Evolutionary conservation across 1,140 invertebrate species (phyloP), one percentile per base, ranked within the genome.

Genomic region (Globodera rostochiensis): DNA sequence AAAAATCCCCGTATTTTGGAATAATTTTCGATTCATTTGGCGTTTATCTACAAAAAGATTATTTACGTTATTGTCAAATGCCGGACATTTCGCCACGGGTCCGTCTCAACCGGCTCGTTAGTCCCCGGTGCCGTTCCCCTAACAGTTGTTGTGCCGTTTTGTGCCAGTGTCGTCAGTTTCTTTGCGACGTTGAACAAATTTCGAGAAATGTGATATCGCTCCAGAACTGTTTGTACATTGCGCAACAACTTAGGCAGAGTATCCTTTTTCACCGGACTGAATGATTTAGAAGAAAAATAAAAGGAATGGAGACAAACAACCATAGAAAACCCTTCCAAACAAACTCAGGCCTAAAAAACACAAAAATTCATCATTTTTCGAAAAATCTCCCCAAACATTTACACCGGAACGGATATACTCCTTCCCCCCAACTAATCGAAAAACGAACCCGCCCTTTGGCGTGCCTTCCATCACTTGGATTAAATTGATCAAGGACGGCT

Each of bases 11-110:
- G 36, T 36, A 36, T 36, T 36, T 36, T 36, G 36, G 36, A 36
- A 36, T 36, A 36, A 36, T 36, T 36, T 36, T 36, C 36, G 36
- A 36, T 36, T 36, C 36, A 36, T 36, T 36, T 36, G 36, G 1
- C 36, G 36, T 36, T 36, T 36, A 36, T 36, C 25, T 13, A 13
- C 49, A 36, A 80, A 21, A 80, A 80, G 47, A 45, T 36, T 15
- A 21, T 9, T 69, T 82, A 80, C 79, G 47, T 80, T 60, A 82
- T 82, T 21, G 77, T 25, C 50, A 82, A 36, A 73, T 82, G 81
- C 6, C 78, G 66, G 6, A 82, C 81, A 21, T 82, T 76, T 57
- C 80, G 53, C 81, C 81, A 82, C 25, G 73, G 49, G 45, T 82
- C 81, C 19, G 74, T 47, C 21, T 74, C 47, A 49, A 82, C 45